phyloP scores from a whole-genome alignment of 2,113 vertebrate genomes.

The Myrmophylax atrothorax region DNA sequence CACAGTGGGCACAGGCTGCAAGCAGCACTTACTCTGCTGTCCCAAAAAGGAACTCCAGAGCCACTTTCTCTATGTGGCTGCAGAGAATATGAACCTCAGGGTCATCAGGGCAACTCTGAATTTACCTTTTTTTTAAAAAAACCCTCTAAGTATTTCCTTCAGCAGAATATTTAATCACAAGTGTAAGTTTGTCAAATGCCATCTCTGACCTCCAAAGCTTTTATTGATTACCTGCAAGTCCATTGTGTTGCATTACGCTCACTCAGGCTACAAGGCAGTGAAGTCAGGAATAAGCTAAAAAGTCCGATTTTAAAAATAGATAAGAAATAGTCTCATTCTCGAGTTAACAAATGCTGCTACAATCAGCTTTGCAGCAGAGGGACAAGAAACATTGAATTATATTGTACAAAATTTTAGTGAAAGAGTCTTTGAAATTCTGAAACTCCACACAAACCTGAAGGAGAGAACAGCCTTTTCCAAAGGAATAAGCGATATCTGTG shows the following conservation, averaged over 20 bases:
- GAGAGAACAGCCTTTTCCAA: conserved; percentile 11
- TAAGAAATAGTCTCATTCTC: conserved; percentile 23
- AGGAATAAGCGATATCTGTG: not conserved
- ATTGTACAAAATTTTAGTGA: not conserved
- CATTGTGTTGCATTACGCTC: conserved; percentile 66
- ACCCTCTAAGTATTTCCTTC: conserved; percentile 23
- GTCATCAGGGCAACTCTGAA: not conserved
- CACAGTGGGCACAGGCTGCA: not conserved
- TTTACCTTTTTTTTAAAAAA: conserved; percentile 42
- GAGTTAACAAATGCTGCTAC: not conserved
- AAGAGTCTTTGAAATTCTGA: conserved; percentile 3
- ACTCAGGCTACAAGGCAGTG: not conserved
- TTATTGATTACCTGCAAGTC: conserved; percentile 65
- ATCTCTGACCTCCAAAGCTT: conserved; percentile 68
- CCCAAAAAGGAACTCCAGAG: not conserved
- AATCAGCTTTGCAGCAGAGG: not conserved
- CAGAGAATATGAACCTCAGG: not conserved
- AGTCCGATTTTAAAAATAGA: conserved; percentile 9
- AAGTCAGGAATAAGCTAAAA: conserved; percentile 58
- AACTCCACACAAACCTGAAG: not conserved
- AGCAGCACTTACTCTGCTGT: not conserved
- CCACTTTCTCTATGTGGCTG: not conserved
- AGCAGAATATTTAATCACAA: conserved; percentile 66
- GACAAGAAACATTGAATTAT: conserved; percentile 23
- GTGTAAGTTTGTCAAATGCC: conserved; percentile 60